Evolutionary conservation across 2,113 vertebrate species (phyloP).

Genomic region (Noctilio leporinus): DNA sequence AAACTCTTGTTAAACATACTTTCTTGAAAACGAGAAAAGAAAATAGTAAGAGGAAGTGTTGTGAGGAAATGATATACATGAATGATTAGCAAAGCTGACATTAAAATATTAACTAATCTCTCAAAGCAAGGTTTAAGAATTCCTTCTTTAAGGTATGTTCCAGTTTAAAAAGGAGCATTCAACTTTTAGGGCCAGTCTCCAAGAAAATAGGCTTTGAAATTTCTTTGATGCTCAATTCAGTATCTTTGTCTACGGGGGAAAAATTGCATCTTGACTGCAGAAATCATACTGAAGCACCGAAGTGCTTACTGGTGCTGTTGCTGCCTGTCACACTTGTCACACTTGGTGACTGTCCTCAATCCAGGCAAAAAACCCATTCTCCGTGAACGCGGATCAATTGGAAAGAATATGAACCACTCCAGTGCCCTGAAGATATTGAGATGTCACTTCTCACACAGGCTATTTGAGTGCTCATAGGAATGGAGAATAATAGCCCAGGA

Average conservation of each 20-base stretch:
- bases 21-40: not conserved
- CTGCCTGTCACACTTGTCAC: conserved; percentile 17
- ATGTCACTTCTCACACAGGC: not conserved
- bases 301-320: not conserved
- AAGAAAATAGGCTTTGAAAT: conserved; percentile 36
- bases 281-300: conserved; percentile 44
- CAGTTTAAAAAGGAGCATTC: conserved; percentile 23
- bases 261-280: not conserved
- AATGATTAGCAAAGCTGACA: not conserved
- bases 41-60: not conserved
- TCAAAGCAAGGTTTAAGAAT: not conserved
- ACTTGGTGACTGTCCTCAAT: not conserved
- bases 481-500: not conserved
- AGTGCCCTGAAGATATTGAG: not conserved
- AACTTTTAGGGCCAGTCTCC: not conserved
- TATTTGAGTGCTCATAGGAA: not conserved
- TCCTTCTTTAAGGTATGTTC: not conserved
- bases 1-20: not conserved
- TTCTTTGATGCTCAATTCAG: conserved; percentile 48
- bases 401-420: conserved; percentile 42
- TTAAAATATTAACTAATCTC: not conserved
- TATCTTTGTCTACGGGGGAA: conserved; percentile 31
- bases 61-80: not conserved
- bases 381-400: conserved; percentile 36
- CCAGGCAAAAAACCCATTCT: conserved; percentile 30